These are phyloP conservation scores for Kradibia gibbosae DNA, from an alignment of 1,140 invertebrate genomes.

Conservation along the genomic window DNA sequence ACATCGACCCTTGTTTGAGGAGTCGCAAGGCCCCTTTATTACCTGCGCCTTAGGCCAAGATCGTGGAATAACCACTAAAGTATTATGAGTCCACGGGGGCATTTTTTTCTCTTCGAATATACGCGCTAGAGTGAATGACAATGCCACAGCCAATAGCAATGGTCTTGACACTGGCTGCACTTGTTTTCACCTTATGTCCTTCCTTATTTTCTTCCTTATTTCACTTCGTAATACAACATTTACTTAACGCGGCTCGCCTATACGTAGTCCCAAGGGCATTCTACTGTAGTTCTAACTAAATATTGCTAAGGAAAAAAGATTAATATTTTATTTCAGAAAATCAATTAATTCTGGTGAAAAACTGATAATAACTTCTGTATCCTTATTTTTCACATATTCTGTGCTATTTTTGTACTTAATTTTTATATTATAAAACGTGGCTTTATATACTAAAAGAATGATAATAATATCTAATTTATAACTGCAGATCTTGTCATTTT, in stretches of 20 bases:
- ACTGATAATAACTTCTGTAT: too few relatives aligned
- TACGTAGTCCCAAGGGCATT: background rate
- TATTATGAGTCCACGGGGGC: slow-evolving; percentile 36
- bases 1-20: background rate
- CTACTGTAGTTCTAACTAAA: slow-evolving; percentile 18
- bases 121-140: background rate
- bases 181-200: background rate
- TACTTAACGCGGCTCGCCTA: slow-evolving; percentile 26
- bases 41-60: slow-evolving; percentile 25
- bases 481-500: too few relatives aligned
- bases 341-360: too few relatives aligned
- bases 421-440: too few relatives aligned
- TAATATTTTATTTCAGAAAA: too few relatives aligned
- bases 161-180: background rate
- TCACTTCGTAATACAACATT: slow-evolving; percentile 24
- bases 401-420: too few relatives aligned
- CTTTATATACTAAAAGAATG: too few relatives aligned
- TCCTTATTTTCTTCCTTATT: background rate
- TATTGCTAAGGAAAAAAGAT: too few relatives aligned
- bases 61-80: background rate
- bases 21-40: slow-evolving; percentile 28
- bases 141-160: background rate
- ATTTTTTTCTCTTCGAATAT: background rate
- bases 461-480: too few relatives aligned
- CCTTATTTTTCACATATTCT: too few relatives aligned